Evolutionary conservation across 1,140 invertebrate genomes (phyloP).

Genomic region (Ganaspis sp.): DNA sequence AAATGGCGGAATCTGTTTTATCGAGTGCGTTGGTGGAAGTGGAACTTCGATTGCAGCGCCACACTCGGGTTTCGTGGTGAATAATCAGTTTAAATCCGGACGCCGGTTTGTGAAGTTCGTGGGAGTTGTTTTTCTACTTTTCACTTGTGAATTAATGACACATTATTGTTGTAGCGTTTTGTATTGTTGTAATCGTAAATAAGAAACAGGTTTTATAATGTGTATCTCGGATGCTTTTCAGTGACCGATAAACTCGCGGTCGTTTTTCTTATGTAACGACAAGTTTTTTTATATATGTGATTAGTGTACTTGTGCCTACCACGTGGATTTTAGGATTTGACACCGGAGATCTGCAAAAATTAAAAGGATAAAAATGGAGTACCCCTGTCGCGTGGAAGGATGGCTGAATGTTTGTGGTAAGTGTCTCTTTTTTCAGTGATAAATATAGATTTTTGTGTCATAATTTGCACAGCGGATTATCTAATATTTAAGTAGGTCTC

Average conservation of each 20-base stretch:
- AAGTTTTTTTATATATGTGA: conserved; percentile 55
- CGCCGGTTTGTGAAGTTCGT: conserved; percentile 58
- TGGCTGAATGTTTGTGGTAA: conserved; percentile 81
- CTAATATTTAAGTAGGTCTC: not conserved
- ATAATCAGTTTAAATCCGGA: conserved; percentile 69
- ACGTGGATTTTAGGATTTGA: conserved; percentile 45
- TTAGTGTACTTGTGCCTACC: conserved; percentile 49
- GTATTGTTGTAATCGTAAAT: conserved; percentile 26
- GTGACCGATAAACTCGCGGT: conserved; percentile 44
- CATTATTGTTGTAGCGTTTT: not conserved
- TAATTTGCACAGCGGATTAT: conserved; percentile 2
- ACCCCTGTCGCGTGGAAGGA: conserved; percentile 79
- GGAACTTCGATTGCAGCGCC: conserved; percentile 26
- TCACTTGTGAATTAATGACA: conserved; percentile 10
- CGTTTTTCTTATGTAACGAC: conserved; percentile 32
- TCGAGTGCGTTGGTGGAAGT: conserved; percentile 42
- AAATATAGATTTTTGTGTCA: conserved; percentile 3
- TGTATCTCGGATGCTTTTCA: conserved; percentile 23
- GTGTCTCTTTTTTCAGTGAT: conserved; percentile 50
- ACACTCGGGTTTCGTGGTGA: conserved; percentile 30
- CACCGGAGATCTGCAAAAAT: conserved; percentile 11
- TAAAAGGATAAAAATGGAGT: conserved; percentile 75
- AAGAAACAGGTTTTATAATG: conserved; percentile 35
- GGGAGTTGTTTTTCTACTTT: not conserved
- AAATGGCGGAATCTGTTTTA: conserved; percentile 42